phyloP scores from a whole-genome alignment of 2,113 vertebrate genomes.

The Pterocles orientalis region DNA sequence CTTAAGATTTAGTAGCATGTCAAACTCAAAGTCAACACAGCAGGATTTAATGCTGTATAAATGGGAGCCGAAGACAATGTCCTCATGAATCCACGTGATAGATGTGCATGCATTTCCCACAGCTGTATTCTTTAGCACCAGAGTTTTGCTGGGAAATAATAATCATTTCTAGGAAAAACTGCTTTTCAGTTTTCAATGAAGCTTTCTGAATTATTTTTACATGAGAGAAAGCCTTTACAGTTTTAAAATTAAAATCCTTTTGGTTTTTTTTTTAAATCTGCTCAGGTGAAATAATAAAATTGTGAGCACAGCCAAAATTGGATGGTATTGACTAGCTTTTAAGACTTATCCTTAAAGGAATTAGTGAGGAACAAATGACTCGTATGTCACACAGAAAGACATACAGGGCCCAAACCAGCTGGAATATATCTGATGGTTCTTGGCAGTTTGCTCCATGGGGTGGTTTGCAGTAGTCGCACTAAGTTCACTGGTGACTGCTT shows the following conservation, averaged over 20 bases:
- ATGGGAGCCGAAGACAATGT: conserved; percentile 34
- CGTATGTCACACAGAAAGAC: not conserved
- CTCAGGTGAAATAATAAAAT: not conserved
- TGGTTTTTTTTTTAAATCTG: not conserved
- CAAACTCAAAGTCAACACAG: conserved; percentile 53
- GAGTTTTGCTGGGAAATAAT: not conserved
- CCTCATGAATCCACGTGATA: not conserved
- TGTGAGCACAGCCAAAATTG: not conserved
- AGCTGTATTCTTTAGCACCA: not conserved
- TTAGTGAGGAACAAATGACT: not conserved
- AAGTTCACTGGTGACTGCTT: not conserved
- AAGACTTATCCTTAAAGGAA: not conserved
- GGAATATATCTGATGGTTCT: not conserved
- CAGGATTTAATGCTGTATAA: conserved; percentile 30
- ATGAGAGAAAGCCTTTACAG: not conserved
- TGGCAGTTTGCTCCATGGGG: not conserved
- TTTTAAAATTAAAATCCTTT: not conserved
- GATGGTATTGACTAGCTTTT: not conserved
- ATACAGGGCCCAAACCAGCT: not conserved
- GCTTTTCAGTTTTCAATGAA: conserved; percentile 5
- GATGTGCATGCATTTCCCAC: not conserved
- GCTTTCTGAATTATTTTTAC: conserved; percentile 1
- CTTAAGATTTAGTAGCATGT: conserved; percentile 36
- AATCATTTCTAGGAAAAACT: not conserved
- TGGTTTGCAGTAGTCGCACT: not conserved